These are phyloP conservation scores for Trachemys scripta DNA, from an alignment of 2,113 vertebrate species.

Conservation along the genomic window DNA sequence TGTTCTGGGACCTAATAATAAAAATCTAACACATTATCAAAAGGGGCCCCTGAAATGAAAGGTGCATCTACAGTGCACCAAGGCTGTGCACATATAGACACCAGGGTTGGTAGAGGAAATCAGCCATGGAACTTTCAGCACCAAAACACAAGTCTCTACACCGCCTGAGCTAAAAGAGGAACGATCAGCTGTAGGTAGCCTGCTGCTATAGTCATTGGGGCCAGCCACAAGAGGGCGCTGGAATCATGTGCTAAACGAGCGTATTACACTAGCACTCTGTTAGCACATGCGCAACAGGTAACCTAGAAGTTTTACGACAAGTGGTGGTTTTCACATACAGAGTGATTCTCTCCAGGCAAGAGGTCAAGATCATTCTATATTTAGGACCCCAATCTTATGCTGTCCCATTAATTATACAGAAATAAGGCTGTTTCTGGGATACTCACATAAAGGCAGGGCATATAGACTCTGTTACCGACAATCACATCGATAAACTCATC, in stretches of 20 bases:
- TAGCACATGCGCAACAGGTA: not conserved
- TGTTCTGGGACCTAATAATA: not conserved
- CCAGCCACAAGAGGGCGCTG: slow-evolving; percentile 67
- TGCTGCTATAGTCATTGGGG: not conserved
- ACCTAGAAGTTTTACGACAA: not conserved
- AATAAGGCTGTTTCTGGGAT: not conserved
- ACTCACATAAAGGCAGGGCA: slow-evolving; percentile 97
- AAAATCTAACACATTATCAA: not conserved
- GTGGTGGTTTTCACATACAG: not conserved
- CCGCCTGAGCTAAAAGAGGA: accelerated
- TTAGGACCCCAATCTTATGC: not conserved
- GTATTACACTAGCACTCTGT: accelerated
- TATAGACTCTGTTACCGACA: slow-evolving; percentile 98
- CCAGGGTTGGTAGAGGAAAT: accelerated
- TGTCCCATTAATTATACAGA: accelerated
- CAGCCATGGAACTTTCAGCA: not conserved
- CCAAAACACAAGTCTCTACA: accelerated
- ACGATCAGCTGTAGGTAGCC: accelerated
- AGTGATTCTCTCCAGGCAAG: not conserved
- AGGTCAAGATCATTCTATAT: accelerated
- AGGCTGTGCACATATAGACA: not conserved
- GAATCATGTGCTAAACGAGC: not conserved
- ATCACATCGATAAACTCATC: slow-evolving; percentile 99
- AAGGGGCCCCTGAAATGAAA: not conserved
- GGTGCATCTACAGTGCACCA: not conserved